Evolutionary conservation across 2,797 vertebrate genomes (phyloP).

Genomic region (Anisognathus igniventris): DNA sequence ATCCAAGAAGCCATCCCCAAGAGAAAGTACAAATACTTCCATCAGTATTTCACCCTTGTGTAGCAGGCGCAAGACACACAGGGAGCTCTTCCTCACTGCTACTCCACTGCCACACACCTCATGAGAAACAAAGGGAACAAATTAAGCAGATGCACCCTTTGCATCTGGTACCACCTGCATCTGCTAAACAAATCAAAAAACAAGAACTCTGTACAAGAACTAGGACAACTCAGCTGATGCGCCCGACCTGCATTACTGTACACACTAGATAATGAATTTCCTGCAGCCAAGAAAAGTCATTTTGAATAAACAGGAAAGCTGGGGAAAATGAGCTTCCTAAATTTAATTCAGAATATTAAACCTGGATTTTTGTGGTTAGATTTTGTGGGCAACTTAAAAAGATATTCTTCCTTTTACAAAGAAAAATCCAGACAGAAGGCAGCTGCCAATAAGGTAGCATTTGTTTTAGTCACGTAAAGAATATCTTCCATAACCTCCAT

Average conservation of each 20-base stretch:
- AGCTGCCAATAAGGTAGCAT: not conserved
- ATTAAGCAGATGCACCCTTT: not conserved
- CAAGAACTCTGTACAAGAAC: not conserved
- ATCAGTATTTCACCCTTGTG: not conserved
- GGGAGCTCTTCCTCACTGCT: not conserved
- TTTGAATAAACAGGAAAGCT: not conserved
- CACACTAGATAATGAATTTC: not conserved
- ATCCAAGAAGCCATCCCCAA: not conserved
- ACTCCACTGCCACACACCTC: not conserved
- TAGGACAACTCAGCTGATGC: not conserved
- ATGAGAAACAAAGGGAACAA: not conserved
- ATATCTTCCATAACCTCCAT: not conserved
- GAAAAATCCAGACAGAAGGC: not conserved
- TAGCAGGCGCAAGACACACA: not conserved
- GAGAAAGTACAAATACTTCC: not conserved
- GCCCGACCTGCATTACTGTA: not conserved
- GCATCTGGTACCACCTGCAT: not conserved
- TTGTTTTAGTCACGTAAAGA: constrained; percentile 17
- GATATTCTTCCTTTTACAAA: not conserved
- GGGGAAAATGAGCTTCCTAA: not conserved
- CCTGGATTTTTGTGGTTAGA: not conserved
- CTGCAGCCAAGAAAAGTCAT: not conserved
- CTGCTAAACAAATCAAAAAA: not conserved
- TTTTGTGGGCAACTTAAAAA: not conserved
- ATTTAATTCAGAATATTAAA: not conserved